Evolutionary conservation across 2,888 invertebrate species (phyloP).

Genomic region (Barypeithes pellucidus): DNA sequence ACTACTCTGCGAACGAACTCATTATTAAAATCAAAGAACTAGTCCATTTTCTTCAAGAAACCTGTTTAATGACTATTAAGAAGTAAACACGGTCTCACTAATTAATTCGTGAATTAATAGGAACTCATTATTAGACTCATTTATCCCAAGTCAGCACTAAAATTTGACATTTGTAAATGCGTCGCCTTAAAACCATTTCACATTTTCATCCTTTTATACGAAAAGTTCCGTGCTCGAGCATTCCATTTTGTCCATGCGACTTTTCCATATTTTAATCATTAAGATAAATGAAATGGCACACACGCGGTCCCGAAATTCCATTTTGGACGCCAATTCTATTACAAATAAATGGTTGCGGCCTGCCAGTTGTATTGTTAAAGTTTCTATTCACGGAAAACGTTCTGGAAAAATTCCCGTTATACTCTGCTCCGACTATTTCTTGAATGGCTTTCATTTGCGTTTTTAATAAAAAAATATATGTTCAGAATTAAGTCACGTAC

Average conservation of each 20-base stretch:
- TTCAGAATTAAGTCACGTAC: too few relatives aligned
- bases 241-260: conserved; percentile 41
- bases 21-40: too few relatives aligned
- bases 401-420: conserved; percentile 15
- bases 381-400: conserved; percentile 23
- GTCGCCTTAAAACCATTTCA: conserved; percentile 15
- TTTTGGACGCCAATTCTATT: conserved; percentile 24
- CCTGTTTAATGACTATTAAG: too few relatives aligned
- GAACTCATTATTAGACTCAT: too few relatives aligned
- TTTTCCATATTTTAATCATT: conserved; percentile 49
- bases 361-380: conserved; percentile 24
- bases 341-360: conserved; percentile 27
- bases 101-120: too few relatives aligned
- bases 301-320: conserved; percentile 25
- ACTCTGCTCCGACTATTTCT: conserved; percentile 14
- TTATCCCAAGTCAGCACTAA: too few relatives aligned
- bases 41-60: too few relatives aligned
- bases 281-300: conserved; percentile 47
- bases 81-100: too few relatives aligned
- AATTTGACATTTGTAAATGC: too few relatives aligned
- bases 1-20: too few relatives aligned
- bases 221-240: conserved; percentile 35
- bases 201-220: conserved; percentile 16
- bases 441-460: conserved; percentile 4
- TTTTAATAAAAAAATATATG: neutral